A percentile compares a stretch with the other conserved stretches of the same genome.
These are phyloP conservation scores for Drosophila virilis DNA, from an alignment of 1,140 invertebrate species.

Conservation along the genomic window DNA sequence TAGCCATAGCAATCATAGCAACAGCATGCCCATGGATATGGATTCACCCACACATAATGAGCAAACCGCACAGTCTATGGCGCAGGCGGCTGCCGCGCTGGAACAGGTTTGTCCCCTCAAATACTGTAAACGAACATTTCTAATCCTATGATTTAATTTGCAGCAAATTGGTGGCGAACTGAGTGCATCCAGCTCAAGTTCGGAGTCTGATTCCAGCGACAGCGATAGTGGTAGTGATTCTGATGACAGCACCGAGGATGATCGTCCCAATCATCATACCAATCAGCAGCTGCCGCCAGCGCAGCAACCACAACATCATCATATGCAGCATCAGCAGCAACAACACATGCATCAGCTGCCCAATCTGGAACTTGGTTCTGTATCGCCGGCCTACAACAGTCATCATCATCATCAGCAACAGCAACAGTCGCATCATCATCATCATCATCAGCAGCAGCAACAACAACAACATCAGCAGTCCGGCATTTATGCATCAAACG, in stretches of 20 bases:
- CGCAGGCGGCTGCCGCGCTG: slow-evolving; percentile 69
- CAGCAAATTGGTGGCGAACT: slow-evolving; percentile 77
- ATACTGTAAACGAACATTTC: background rate
- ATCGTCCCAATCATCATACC: slow-evolving; percentile 37
- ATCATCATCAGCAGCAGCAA: slow-evolving; percentile 65
- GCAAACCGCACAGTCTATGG: slow-evolving; percentile 61
- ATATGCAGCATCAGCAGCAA: slow-evolving; percentile 28
- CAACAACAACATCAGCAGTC: slow-evolving; percentile 63
- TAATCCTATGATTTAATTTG: slow-evolving; percentile 15
- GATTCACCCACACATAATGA: slow-evolving; percentile 61
- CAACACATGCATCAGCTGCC: slow-evolving; percentile 58
- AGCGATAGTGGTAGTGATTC: slow-evolving; percentile 84
- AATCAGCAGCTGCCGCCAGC: slow-evolving; percentile 8
- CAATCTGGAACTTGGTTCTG: slow-evolving; percentile 49
- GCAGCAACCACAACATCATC: slow-evolving; percentile 42
- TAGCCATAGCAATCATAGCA: slow-evolving; percentile 51
- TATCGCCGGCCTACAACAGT: slow-evolving; percentile 75
- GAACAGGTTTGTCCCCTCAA: slow-evolving; percentile 62
- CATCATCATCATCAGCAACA: slow-evolving; percentile 66
- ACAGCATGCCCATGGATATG: slow-evolving; percentile 66
- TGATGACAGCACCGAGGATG: slow-evolving; percentile 78
- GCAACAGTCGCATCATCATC: slow-evolving; percentile 40
- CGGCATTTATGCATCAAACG: slow-evolving; percentile 77
- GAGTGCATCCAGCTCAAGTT: slow-evolving; percentile 80
- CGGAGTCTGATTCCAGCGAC: slow-evolving; percentile 84